Percentiles rank a stretch among this genome's conserved stretches.
phyloP scores from a whole-genome alignment of 2,113 vertebrate species.

The Pomatorhinus ruficollis region DNA sequence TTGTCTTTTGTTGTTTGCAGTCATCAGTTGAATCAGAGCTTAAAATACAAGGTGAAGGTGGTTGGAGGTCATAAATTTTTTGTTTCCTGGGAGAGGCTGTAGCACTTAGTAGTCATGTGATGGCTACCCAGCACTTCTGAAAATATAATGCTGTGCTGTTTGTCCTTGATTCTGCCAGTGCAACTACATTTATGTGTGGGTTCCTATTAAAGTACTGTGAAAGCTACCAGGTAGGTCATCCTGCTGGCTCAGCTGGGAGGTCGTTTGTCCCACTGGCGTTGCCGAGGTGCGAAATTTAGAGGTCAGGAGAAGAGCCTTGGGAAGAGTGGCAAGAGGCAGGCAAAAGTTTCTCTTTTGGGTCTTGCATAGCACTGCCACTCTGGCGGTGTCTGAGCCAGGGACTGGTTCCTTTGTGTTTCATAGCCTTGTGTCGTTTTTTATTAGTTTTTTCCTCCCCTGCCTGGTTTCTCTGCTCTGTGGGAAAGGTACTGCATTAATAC shows the following conservation, averaged over 20 bases:
- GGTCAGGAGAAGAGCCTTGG: neutral
- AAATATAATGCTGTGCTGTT: neutral
- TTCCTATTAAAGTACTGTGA: neutral
- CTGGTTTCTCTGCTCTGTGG: neutral
- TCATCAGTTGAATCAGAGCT: neutral
- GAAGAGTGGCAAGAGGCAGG: neutral
- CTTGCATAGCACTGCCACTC: fast-evolving
- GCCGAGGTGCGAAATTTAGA: neutral
- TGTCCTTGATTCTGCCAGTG: neutral
- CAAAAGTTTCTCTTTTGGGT: neutral
- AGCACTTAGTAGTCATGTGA: neutral
- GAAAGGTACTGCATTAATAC: neutral
- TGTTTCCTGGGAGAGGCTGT: neutral
- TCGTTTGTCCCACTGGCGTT: neutral
- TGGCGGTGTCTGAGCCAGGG: neutral
- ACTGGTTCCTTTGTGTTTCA: neutral
- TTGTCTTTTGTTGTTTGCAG: neutral
- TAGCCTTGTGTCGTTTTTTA: neutral
- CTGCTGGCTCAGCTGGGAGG: neutral
- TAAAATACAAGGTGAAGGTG: neutral
- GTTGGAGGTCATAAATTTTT: neutral
- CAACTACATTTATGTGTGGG: fast-evolving
- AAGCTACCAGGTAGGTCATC: neutral
- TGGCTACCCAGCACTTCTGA: neutral
- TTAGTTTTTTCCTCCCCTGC: fast-evolving